These are phyloP conservation scores for Aquatica leii DNA, from an alignment of 2,888 invertebrate genomes.

Conservation along the genomic window DNA sequence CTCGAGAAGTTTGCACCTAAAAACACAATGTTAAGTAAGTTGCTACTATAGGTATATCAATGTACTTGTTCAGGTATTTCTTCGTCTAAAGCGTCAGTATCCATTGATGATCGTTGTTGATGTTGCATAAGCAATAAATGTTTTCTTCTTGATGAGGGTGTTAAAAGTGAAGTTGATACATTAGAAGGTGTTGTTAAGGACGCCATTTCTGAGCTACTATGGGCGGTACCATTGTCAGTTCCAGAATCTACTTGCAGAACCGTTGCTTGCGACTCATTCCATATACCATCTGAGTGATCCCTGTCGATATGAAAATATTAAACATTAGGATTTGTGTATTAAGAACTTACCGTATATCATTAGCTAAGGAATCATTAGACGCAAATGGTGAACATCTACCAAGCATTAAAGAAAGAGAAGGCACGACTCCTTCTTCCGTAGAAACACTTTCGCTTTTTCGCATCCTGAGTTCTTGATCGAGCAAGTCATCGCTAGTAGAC, in stretches of 20 bases:
- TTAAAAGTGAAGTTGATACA: conserved; percentile 69
- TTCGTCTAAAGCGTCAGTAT: conserved; percentile 82
- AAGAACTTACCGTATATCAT: conserved; percentile 66
- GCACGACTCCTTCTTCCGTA: conserved; percentile 63
- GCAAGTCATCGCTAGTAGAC: conserved; percentile 56
- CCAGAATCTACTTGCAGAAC: conserved; percentile 79
- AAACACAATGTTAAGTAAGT: neutral
- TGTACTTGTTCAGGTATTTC: conserved; percentile 71
- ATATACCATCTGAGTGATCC: conserved; percentile 86
- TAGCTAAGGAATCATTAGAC: conserved; percentile 84
- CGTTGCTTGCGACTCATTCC: conserved; percentile 90
- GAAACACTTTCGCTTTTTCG: conserved; percentile 51
- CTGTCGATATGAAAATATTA: conserved; percentile 59
- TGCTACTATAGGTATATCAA: too few species aligned
- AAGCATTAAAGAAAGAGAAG: conserved; percentile 57
- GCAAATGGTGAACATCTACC: conserved; percentile 76
- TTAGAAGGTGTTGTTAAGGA: conserved; percentile 64
- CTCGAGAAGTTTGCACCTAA: conserved; percentile 39
- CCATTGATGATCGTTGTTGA: conserved; percentile 86
- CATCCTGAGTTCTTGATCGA: conserved; percentile 33
- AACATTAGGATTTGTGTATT: too few species aligned
- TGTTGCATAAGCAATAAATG: conserved; percentile 81
- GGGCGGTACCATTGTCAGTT: conserved; percentile 70
- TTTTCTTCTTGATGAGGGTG: conserved; percentile 81
- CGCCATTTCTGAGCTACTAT: conserved; percentile 62